A percentile compares a stretch with the other conserved stretches of the same genome.
These are phyloP conservation scores for Nannobrachium achirus DNA, from an alignment of 2,113 vertebrate species.

Conservation along the genomic window DNA sequence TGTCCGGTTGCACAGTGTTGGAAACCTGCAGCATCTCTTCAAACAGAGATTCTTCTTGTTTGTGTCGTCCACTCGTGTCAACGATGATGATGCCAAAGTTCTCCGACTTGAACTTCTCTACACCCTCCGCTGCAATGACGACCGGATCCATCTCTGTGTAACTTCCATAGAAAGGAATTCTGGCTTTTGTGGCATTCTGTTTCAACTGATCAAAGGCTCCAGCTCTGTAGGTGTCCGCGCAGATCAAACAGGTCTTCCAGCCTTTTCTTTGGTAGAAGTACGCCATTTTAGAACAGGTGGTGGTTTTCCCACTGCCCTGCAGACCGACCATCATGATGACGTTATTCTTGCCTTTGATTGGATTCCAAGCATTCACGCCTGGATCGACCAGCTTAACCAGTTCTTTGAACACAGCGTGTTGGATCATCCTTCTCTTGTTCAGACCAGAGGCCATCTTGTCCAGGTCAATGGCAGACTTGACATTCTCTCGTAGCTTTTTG, in stretches of 20 bases:
- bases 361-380: slow-evolving; percentile 98
- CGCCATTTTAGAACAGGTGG: slow-evolving; percentile 98
- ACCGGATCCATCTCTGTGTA: slow-evolving; percentile 99
- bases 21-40: slow-evolving; percentile 99
- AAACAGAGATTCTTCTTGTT: slow-evolving; percentile 97
- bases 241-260: slow-evolving; percentile 99
- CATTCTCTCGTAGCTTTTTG: slow-evolving; percentile 96
- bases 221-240: slow-evolving; percentile 98
- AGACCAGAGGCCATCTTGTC: slow-evolving; percentile 99
- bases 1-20: slow-evolving; percentile 99
- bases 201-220: slow-evolving; percentile 98
- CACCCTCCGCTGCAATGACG: slow-evolving; percentile 96
- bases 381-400: slow-evolving; percentile 99
- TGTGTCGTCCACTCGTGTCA: slow-evolving; percentile 97
- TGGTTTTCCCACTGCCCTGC: slow-evolving; percentile 98
- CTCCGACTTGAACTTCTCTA: slow-evolving; percentile 97
- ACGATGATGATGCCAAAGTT: slow-evolving; percentile 99
- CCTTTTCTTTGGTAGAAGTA: slow-evolving; percentile 99
- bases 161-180: slow-evolving; percentile 99
- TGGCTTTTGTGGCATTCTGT: slow-evolving; percentile 99
- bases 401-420: slow-evolving; percentile 98
- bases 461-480: slow-evolving; percentile 97
- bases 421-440: slow-evolving; percentile 99
- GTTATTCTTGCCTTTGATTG: slow-evolving; percentile 98
- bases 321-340: slow-evolving; percentile 99